These are phyloP conservation scores for Luperina testacea DNA, from an alignment of 2,888 invertebrate species.

Conservation along the genomic window DNA sequence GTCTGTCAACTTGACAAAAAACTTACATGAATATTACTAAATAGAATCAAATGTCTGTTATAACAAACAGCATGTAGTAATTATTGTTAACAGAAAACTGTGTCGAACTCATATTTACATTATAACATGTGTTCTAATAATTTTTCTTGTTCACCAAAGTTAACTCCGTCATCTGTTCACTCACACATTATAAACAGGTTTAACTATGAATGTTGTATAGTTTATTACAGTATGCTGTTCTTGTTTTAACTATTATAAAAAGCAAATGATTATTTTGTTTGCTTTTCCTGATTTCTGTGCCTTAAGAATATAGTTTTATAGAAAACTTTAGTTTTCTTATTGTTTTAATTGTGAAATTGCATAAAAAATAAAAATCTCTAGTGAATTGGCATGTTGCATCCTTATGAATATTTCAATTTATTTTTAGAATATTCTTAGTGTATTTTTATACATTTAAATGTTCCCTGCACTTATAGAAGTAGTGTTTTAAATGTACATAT, in stretches of 20 bases:
- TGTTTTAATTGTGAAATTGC: neutral
- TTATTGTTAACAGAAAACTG: slow-evolving; percentile 69
- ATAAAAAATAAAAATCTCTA: slow-evolving; percentile 13
- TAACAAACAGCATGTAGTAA: slow-evolving; percentile 69
- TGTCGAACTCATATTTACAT: slow-evolving; percentile 76
- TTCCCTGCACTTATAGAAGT: slow-evolving; percentile 41
- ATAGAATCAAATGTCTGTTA: slow-evolving; percentile 68
- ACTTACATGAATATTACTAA: slow-evolving; percentile 42
- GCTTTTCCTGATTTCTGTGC: slow-evolving; percentile 28
- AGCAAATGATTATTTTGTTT: slow-evolving; percentile 22
- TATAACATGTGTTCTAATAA: slow-evolving; percentile 80
- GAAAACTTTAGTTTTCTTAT: slow-evolving; percentile 11
- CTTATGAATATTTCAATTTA: slow-evolving; percentile 14
- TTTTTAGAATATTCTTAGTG: slow-evolving; percentile 12
- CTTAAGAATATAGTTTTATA: slow-evolving; percentile 4
- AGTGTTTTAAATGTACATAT: slow-evolving; percentile 28
- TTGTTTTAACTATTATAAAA: slow-evolving; percentile 27
- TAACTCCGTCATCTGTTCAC: slow-evolving; percentile 76
- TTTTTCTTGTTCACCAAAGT: slow-evolving; percentile 70
- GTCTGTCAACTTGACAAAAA: slow-evolving; percentile 58
- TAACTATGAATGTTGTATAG: slow-evolving; percentile 51
- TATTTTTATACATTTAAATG: slow-evolving; percentile 22
- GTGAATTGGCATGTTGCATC: slow-evolving; percentile 55
- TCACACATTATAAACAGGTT: slow-evolving; percentile 70
- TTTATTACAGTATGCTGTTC: slow-evolving; percentile 32